A percentile compares a stretch with the other conserved stretches of the same genome.
Evolutionary conservation across 2,113 vertebrate species (phyloP).

Genomic region (Podocnemis expansa): DNA sequence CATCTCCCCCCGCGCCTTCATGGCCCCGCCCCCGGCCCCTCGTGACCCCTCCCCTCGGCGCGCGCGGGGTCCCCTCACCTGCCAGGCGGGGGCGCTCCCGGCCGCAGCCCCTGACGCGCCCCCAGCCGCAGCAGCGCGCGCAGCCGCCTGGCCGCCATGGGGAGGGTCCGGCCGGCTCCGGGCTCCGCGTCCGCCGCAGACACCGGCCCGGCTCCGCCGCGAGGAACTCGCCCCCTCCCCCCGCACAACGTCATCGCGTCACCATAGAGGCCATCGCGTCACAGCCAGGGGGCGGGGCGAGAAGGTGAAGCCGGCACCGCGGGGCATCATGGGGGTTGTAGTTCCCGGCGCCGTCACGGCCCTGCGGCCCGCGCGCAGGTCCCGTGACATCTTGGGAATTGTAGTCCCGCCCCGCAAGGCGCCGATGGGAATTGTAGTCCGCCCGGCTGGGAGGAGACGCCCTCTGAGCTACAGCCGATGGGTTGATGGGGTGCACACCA

Average conservation of each 20-base stretch:
- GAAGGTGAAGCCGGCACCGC: not conserved
- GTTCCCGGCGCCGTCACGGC: not conserved
- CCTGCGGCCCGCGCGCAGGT: fast-evolving
- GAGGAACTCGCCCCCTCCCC: constrained; percentile 12
- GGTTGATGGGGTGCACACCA: too few relatives aligned
- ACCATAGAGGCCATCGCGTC: not conserved
- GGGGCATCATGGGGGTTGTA: not conserved
- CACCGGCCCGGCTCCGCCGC: constrained; percentile 10
- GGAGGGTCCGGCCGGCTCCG: not conserved
- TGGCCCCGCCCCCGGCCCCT: not conserved
- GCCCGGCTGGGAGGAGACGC: not conserved
- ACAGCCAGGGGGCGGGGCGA: not conserved
- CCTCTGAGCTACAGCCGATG: too few relatives aligned
- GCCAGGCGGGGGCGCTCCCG: not conserved
- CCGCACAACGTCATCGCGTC: constrained; percentile 5
- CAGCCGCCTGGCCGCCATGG: constrained; percentile 59
- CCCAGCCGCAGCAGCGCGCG: constrained; percentile 27
- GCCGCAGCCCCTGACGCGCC: constrained; percentile 27
- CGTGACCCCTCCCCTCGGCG: not conserved
- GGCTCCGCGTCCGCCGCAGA: not conserved
- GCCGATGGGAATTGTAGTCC: not conserved
- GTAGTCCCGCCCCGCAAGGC: not conserved
- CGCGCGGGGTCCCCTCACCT: constrained; percentile 8
- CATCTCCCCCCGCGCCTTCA: not conserved
- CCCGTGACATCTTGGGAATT: fast-evolving